Evolutionary conservation across 2,113 vertebrate genomes (phyloP).

Genomic region (Hydrochoerus hydrochaeris): DNA sequence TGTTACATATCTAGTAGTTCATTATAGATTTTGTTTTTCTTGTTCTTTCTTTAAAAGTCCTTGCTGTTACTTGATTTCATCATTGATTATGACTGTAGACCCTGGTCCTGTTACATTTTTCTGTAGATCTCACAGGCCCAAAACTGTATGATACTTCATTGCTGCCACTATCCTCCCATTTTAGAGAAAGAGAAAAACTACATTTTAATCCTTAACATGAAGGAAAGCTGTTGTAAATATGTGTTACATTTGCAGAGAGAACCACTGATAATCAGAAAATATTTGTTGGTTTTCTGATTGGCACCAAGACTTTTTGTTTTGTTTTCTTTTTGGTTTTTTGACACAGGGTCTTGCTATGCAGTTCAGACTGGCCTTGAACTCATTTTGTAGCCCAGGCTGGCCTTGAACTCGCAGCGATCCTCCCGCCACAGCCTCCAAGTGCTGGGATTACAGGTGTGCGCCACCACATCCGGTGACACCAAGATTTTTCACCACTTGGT

Average conservation of each 20-base stretch:
- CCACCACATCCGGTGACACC: background rate
- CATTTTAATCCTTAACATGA: constrained; percentile 58
- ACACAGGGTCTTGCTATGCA: background rate
- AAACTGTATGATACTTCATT: background rate
- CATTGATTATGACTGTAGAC: constrained; percentile 28
- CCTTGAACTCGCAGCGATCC: background rate
- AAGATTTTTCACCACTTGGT: constrained; percentile 58
- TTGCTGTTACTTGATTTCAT: constrained; percentile 46
- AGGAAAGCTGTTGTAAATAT: constrained; percentile 39
- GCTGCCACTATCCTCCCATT: constrained; percentile 49
- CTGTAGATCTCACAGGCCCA: constrained; percentile 29
- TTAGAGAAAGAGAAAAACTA: constrained; percentile 61
- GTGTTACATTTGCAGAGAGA: constrained; percentile 39
- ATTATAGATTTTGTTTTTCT: background rate
- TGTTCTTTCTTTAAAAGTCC: background rate
- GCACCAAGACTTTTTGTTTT: constrained; percentile 39
- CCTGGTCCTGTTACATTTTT: constrained; percentile 38
- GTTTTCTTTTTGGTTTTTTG: background rate
- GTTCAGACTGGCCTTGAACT: background rate
- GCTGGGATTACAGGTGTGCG: background rate
- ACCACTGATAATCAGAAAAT: constrained; percentile 56
- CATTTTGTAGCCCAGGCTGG: background rate
- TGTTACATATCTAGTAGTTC: background rate
- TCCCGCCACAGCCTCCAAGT: background rate
- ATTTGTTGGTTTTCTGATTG: constrained; percentile 56